Conservation (phyloP, 1,140 invertebrate species). For the Pseudobourletiella spinata region DNA sequence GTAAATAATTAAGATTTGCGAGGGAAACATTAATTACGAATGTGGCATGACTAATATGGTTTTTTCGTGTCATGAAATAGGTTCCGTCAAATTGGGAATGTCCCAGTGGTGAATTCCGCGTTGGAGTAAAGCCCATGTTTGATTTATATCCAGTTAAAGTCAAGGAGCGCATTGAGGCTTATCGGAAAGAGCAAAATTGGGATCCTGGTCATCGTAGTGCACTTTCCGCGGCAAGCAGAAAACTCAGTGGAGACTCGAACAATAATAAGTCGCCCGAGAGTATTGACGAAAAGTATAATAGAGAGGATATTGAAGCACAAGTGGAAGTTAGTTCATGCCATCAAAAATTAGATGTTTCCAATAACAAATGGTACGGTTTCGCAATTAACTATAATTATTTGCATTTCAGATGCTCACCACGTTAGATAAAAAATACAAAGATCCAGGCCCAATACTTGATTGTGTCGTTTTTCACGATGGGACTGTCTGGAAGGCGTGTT, state of each 20-base stretch:
- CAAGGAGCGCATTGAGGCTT: constrained; percentile 70
- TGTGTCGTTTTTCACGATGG: constrained; percentile 85
- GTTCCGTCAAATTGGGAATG: constrained; percentile 76
- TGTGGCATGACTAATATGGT: no score
- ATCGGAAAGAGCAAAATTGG: constrained; percentile 75
- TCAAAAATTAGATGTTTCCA: no score
- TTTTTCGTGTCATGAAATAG: no score
- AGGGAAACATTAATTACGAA: no score
- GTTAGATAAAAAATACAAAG: constrained; percentile 78
- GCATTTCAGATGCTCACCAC: constrained; percentile 10
- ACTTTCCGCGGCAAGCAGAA: constrained; percentile 46
- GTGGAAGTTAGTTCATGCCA: constrained; percentile 55
- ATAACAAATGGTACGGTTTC: no score
- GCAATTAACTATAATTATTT: no score
- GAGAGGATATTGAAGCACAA: constrained; percentile 80
- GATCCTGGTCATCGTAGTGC: constrained; percentile 69
- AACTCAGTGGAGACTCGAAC: constrained; percentile 3
- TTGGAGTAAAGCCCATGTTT: constrained; percentile 77
- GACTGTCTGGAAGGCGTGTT: constrained; percentile 56
- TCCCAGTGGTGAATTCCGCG: constrained; percentile 67
- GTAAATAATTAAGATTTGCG: no score
- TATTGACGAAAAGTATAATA: constrained; percentile 57
- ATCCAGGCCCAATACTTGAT: constrained; percentile 83
- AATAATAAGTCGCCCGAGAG: constrained; percentile 1
- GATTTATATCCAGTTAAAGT: constrained; percentile 77